phyloP scores from a whole-genome alignment of 2,888 invertebrate species.

The Eupithecia centaureata region DNA sequence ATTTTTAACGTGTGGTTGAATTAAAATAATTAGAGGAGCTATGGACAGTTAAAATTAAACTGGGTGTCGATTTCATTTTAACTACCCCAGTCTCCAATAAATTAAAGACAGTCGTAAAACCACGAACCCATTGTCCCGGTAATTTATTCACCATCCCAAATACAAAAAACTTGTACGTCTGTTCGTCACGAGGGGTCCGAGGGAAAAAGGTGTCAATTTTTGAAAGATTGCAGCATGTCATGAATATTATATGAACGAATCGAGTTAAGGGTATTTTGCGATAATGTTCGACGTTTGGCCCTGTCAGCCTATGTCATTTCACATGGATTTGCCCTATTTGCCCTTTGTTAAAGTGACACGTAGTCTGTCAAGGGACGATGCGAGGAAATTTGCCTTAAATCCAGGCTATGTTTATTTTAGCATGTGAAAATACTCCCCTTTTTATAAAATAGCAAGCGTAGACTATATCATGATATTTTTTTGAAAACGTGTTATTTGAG shows the following conservation, averaged over 20 bases:
- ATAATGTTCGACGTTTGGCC: conserved; percentile 79
- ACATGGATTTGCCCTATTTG: conserved; percentile 71
- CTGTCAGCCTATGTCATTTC: conserved; percentile 83
- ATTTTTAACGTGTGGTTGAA: neutral
- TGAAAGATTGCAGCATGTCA: conserved; percentile 83
- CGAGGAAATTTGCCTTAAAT: conserved; percentile 67
- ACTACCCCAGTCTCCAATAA: conserved; percentile 53
- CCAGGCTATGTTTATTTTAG: conserved; percentile 50
- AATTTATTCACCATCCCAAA: conserved; percentile 79
- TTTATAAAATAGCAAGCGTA: neutral
- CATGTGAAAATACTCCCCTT: neutral
- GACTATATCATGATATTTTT: neutral
- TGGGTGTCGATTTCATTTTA: conserved; percentile 45
- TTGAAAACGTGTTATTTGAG: too few relatives aligned
- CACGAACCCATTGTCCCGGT: conserved; percentile 65
- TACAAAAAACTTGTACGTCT: conserved; percentile 80
- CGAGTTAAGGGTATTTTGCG: conserved; percentile 82
- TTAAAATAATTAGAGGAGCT: neutral
- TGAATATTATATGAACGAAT: conserved; percentile 84
- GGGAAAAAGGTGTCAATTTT: conserved; percentile 82
- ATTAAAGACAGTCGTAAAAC: conserved; percentile 60
- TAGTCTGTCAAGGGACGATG: conserved; percentile 68
- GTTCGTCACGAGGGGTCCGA: conserved; percentile 64
- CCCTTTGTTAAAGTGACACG: conserved; percentile 82
- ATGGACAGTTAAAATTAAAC: neutral